Conservation (phyloP, 2,888 invertebrate species). For the Philhelius pedissequus region DNA sequence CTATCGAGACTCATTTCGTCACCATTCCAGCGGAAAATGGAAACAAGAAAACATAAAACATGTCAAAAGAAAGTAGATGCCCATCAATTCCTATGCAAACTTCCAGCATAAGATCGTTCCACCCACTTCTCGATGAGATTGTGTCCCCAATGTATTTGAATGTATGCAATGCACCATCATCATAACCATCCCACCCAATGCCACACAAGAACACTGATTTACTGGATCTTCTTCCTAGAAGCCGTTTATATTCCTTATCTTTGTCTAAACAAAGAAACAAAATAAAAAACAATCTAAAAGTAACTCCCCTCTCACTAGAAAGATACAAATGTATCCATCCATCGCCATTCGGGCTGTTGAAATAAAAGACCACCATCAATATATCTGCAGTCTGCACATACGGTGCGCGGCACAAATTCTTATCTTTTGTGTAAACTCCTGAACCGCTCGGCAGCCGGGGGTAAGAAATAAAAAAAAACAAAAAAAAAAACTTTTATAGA, state of each 20-base stretch:
- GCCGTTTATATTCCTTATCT: constrained; percentile 63
- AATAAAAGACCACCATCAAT: constrained; percentile 43
- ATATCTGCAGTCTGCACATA: constrained; percentile 8
- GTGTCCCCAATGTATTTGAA: background rate
- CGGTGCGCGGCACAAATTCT: constrained; percentile 26
- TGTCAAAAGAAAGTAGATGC: background rate
- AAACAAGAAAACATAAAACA: background rate
- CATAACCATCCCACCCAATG: constrained; percentile 25
- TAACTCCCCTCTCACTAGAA: constrained; percentile 13
- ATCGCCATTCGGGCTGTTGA: constrained; percentile 15
- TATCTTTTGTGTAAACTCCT: constrained; percentile 42
- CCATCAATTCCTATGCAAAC: background rate
- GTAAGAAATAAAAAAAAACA: background rate
- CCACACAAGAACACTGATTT: constrained; percentile 51
- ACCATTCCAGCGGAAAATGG: background rate
- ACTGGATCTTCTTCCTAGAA: constrained; percentile 56
- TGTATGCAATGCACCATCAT: background rate
- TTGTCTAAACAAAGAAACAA: constrained; percentile 11
- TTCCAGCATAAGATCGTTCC: background rate
- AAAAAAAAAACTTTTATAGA: constrained; percentile 7
- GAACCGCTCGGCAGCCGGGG: constrained; percentile 18
- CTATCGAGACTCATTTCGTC: background rate
- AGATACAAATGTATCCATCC: constrained; percentile 40
- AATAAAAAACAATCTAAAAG: background rate
- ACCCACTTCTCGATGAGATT: background rate